Conservation (phyloP, 2,888 invertebrate species). For the Drosophila siamana region DNA sequence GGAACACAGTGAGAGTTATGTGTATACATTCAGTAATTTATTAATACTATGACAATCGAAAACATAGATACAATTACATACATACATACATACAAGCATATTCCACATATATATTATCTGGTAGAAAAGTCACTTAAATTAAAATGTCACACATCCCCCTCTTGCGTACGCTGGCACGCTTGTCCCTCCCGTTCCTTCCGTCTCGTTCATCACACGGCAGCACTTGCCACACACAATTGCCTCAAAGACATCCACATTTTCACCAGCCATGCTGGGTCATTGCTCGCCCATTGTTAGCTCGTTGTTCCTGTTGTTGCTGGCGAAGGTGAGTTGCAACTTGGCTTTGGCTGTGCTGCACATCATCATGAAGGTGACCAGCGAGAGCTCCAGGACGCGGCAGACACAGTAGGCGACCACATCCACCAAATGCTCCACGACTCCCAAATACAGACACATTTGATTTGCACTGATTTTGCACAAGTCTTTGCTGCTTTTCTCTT, state of each 20-base stretch:
- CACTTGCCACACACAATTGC: too few relatives aligned
- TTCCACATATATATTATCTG: constrained; percentile 19
- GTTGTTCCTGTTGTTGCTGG: constrained; percentile 25
- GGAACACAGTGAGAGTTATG: neutral
- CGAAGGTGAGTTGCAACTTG: constrained; percentile 28
- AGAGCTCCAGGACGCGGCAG: constrained; percentile 79
- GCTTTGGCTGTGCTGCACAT: constrained; percentile 68
- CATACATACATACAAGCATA: neutral
- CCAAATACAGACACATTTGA: constrained; percentile 82
- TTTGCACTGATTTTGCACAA: constrained; percentile 53
- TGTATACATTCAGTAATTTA: constrained; percentile 29
- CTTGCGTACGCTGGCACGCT: neutral
- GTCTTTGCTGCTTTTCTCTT: neutral
- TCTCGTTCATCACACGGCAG: neutral
- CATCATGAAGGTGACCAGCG: constrained; percentile 79
- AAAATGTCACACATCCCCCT: constrained; percentile 23
- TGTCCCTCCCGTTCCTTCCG: too few relatives aligned
- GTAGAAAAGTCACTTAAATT: constrained; percentile 38
- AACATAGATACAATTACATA: constrained; percentile 28
- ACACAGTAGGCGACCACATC: constrained; percentile 81
- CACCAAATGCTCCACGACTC: constrained; percentile 75
- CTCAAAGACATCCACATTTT: neutral
- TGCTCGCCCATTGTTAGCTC: constrained; percentile 39
- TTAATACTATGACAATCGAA: constrained; percentile 24
- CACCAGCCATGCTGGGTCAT: constrained; percentile 36